Conservation (phyloP, 2,797 vertebrate species). For the Oryzias sinensis region DNA sequence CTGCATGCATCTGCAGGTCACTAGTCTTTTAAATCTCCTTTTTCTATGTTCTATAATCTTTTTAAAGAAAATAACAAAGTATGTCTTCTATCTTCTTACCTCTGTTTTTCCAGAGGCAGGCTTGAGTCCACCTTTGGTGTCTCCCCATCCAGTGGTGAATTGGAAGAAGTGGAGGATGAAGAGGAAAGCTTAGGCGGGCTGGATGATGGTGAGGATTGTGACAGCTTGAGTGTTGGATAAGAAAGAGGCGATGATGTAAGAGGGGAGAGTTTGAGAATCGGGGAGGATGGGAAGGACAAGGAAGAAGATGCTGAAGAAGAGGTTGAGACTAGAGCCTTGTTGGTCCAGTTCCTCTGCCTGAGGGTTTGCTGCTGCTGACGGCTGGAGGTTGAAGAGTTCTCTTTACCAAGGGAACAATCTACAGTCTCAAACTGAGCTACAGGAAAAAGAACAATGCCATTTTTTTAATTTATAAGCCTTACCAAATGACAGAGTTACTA, state of each 20-base stretch:
- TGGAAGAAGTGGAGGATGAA: constrained; percentile 54
- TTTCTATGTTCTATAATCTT: too few species aligned
- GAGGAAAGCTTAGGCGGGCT: constrained; percentile 55
- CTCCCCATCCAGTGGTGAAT: constrained; percentile 68
- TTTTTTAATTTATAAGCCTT: constrained; percentile 33
- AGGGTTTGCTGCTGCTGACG: constrained; percentile 66
- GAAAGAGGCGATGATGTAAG: constrained; percentile 53
- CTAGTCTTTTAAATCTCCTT: too few species aligned
- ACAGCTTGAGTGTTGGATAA: constrained; percentile 52
- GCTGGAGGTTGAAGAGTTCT: constrained; percentile 67
- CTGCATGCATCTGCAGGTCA: too few species aligned
- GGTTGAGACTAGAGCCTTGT: constrained; percentile 81
- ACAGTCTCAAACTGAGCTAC: constrained; percentile 91
- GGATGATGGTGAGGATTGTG: constrained; percentile 47
- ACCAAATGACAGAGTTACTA: constrained; percentile 38
- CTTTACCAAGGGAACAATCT: constrained; percentile 76
- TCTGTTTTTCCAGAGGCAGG: constrained; percentile 89
- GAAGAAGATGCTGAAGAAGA: constrained; percentile 54
- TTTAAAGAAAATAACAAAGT: not conserved
- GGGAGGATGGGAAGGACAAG: constrained; percentile 67
- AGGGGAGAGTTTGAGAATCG: constrained; percentile 66
- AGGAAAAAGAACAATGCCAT: constrained; percentile 22
- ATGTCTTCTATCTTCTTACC: constrained; percentile 70
- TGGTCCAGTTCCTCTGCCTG: constrained; percentile 89
- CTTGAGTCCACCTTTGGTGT: constrained; percentile 82